Evolutionary conservation across 2,888 invertebrate genomes (phyloP).

Genomic region (Lasioglossum lativentre): DNA sequence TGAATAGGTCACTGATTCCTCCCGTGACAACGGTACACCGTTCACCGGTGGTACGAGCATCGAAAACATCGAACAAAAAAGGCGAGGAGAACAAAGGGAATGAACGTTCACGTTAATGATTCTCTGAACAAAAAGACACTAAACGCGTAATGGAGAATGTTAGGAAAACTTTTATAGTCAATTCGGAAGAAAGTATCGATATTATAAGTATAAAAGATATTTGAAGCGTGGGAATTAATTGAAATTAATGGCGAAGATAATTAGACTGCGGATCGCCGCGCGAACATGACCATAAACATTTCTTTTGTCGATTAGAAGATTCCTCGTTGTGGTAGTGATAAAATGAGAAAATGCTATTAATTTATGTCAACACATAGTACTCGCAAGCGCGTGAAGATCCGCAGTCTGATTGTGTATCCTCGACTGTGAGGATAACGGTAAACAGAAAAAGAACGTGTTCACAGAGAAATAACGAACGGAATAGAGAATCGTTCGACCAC

Average conservation of each 20-base stretch:
- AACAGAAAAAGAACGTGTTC: background rate
- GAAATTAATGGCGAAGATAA: background rate
- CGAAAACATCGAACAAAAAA: slow-evolving; percentile 29
- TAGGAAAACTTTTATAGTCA: slow-evolving; percentile 28
- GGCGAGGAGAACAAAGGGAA: background rate
- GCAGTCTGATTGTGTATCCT: background rate
- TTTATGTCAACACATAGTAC: background rate
- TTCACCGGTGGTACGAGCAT: slow-evolving; percentile 15
- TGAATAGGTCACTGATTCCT: slow-evolving; percentile 26
- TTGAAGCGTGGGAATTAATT: background rate
- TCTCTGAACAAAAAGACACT: background rate
- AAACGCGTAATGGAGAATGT: slow-evolving; percentile 16
- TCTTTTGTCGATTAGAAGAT: background rate
- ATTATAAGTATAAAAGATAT: slow-evolving; percentile 26
- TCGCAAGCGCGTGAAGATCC: background rate
- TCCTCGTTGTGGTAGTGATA: too few species aligned
- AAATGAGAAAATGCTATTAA: background rate
- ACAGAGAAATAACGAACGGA: background rate
- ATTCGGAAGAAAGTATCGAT: slow-evolving; percentile 36
- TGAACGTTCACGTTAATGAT: slow-evolving; percentile 9
- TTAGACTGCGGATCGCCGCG: background rate
- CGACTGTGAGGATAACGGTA: background rate
- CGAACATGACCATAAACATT: background rate
- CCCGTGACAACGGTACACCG: background rate
- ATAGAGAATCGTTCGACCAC: slow-evolving; percentile 4